phyloP scores from a whole-genome alignment of 2,888 invertebrate genomes.

The Meiosimyza platycephala region DNA sequence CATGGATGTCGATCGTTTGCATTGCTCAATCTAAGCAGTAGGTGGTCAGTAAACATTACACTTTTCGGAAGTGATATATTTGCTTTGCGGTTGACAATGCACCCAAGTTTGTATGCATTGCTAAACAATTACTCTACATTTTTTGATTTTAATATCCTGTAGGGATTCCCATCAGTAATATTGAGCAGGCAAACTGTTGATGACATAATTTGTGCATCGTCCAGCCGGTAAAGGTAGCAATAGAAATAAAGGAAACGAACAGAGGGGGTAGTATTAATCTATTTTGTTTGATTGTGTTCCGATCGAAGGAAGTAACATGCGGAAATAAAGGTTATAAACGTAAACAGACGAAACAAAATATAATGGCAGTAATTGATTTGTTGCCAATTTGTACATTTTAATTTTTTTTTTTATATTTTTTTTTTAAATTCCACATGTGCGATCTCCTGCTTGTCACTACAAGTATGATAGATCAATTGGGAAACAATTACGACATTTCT shows the following conservation, averaged over 20 bases:
- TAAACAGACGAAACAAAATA: too few species aligned
- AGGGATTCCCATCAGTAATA: slow-evolving; percentile 51
- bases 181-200: slow-evolving; percentile 55
- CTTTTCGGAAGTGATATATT: slow-evolving; percentile 55
- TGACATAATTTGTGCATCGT: slow-evolving; percentile 59
- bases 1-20: too few species aligned
- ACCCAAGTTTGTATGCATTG: slow-evolving; percentile 37
- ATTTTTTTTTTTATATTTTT: not conserved
- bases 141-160: slow-evolving; percentile 24
- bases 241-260: too few species aligned
- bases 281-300: too few species aligned
- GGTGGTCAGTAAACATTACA: slow-evolving; percentile 49
- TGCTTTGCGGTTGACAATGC: slow-evolving; percentile 49
- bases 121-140: too few species aligned
- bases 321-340: too few species aligned
- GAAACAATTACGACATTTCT: slow-evolving; percentile 4
- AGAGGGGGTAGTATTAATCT: too few species aligned
- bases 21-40: slow-evolving; percentile 49
- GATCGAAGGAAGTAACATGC: too few species aligned
- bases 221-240: not conserved
- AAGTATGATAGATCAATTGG: slow-evolving; percentile 31
- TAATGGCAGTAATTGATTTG: too few species aligned
- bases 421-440: slow-evolving; percentile 21
- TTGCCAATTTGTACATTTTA: too few species aligned
- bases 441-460: slow-evolving; percentile 3